A percentile compares a stretch with the other conserved stretches of the same genome.
Evolutionary conservation across 1,140 invertebrate species (phyloP).

Genomic region (Drosophila nasuta): DNA sequence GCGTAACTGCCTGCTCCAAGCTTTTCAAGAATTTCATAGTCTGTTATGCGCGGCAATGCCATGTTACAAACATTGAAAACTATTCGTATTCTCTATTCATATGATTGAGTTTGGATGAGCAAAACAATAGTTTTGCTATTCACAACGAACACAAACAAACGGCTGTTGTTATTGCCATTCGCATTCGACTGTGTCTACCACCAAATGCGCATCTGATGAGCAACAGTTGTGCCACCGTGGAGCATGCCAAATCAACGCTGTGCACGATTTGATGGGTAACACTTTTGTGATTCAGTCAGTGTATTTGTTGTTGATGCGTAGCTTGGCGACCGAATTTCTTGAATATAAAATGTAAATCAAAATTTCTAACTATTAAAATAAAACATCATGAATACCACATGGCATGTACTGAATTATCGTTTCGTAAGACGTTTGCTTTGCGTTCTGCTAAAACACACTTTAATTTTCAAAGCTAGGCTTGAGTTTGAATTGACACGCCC

Average conservation of each 20-base stretch:
- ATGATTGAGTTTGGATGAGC: slow-evolving; percentile 14
- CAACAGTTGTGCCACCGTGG: slow-evolving; percentile 30
- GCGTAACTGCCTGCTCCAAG: slow-evolving; percentile 95
- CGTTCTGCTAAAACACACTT: background rate
- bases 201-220: slow-evolving; percentile 48
- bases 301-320: slow-evolving; percentile 68
- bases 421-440: background rate
- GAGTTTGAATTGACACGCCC: slow-evolving; percentile 57
- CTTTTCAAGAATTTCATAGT: slow-evolving; percentile 90
- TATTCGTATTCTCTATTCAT: slow-evolving; percentile 22
- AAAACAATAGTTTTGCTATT: slow-evolving; percentile 38
- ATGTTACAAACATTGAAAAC: slow-evolving; percentile 40
- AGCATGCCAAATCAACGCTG: slow-evolving; percentile 10
- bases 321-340: slow-evolving; percentile 31
- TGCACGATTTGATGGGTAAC: slow-evolving; percentile 23
- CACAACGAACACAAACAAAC: slow-evolving; percentile 6
- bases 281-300: slow-evolving; percentile 56
- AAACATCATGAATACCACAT: background rate
- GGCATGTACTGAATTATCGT: background rate
- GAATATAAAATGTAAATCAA: slow-evolving; percentile 60
- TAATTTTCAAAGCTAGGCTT: slow-evolving; percentile 53
- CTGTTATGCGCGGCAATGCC: slow-evolving; percentile 87
- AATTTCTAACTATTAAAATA: background rate
- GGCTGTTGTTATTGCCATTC: slow-evolving; percentile 24
- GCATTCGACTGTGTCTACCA: slow-evolving; percentile 2